Conservation (phyloP, 2,888 invertebrate species). For the Ormia ochracea region DNA sequence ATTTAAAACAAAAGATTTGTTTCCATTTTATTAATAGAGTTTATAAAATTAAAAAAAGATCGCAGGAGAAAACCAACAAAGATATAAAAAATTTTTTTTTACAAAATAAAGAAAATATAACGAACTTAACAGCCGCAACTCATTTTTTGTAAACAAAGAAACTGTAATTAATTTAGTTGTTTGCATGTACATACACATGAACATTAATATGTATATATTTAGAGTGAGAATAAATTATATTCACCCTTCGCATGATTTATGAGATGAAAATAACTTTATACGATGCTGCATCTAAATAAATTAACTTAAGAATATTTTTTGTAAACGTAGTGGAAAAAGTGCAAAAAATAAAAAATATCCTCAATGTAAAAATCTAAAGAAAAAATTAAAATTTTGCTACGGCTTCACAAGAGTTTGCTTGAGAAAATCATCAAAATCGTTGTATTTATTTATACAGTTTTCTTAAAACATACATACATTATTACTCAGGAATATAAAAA, state of each 20-base stretch:
- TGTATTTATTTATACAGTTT: no score
- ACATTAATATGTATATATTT: no score
- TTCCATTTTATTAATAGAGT: not conserved
- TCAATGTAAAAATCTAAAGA: slow-evolving; percentile 50
- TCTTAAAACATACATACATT: not conserved
- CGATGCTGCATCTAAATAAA: not conserved
- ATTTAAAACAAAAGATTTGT: not conserved
- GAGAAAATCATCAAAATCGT: not conserved
- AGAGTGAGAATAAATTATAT: no score
- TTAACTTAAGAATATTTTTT: not conserved
- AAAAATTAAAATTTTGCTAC: slow-evolving; percentile 55
- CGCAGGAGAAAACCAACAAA: no score
- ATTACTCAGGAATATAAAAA: slow-evolving; percentile 25
- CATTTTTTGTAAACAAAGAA: no score
- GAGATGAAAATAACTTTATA: not conserved
- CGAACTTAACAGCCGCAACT: no score
- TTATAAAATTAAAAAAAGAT: not conserved
- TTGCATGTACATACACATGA: no score
- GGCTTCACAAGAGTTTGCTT: slow-evolving; percentile 54
- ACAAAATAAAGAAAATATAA: no score
- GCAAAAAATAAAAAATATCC: slow-evolving; percentile 26
- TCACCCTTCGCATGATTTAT: no score
- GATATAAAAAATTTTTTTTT: not conserved
- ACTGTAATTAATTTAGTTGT: no score
- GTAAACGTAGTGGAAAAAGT: not conserved